Percentiles rank a stretch among this genome's conserved stretches.
Evolutionary conservation across 2,113 vertebrate species (phyloP).

Genomic region (Axis porcinus): DNA sequence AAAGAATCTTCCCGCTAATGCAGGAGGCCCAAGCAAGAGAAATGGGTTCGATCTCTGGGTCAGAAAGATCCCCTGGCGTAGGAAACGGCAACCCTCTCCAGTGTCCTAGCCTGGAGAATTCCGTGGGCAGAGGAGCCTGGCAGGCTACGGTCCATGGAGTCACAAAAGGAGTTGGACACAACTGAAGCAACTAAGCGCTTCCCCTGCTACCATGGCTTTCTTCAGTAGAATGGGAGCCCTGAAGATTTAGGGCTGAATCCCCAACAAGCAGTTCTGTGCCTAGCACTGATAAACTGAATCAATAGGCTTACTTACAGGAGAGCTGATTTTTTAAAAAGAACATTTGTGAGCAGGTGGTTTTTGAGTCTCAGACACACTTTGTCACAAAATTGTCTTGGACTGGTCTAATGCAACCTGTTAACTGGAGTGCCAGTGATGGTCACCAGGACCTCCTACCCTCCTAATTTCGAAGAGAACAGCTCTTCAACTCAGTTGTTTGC

Average conservation of each 20-base stretch:
- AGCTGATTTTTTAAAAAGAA: not conserved
- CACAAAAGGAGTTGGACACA: not conserved
- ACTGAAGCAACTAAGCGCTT: not conserved
- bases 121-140: not conserved
- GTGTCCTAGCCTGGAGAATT: not conserved
- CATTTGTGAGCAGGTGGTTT: not conserved
- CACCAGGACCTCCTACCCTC: not conserved
- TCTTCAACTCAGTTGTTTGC: not conserved
- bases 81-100: not conserved
- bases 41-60: not conserved
- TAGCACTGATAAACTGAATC: not conserved
- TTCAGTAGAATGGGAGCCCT: not conserved
- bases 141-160: not conserved
- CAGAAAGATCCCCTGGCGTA: fast-evolving
- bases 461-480: not conserved
- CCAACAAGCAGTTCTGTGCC: not conserved
- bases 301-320: not conserved
- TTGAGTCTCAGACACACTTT: not conserved
- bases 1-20: not conserved
- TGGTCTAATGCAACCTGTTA: not conserved
- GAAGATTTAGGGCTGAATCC: not conserved
- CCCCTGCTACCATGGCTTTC: not conserved
- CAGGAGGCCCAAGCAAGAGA: not conserved
- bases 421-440: not conserved
- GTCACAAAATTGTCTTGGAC: not conserved